phyloP scores from a whole-genome alignment of 2,113 vertebrate genomes.

The Upupa epops region DNA sequence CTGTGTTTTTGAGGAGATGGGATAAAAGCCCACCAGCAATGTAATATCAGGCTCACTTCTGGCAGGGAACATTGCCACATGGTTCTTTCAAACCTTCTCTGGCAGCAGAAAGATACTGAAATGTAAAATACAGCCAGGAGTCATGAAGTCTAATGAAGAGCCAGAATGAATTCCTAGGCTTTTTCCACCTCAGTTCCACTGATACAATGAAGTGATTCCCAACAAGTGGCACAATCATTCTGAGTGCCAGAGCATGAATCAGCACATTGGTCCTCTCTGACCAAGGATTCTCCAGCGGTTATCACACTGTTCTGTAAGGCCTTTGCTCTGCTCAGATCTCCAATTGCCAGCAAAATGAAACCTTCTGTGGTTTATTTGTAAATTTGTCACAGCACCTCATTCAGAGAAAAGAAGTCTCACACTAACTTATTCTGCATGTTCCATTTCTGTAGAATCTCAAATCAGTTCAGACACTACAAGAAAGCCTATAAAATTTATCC shows the following conservation, averaged over 20 bases:
- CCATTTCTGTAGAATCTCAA: not conserved
- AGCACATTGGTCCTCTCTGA: constrained; percentile 22
- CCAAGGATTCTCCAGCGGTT: not conserved
- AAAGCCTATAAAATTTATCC: not conserved
- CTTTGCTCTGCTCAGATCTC: constrained; percentile 38
- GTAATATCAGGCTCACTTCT: constrained; percentile 16
- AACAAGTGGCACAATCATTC: not conserved
- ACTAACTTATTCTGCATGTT: constrained; percentile 15
- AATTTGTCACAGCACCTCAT: constrained; percentile 58
- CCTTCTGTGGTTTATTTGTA: not conserved
- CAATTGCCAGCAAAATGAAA: constrained; percentile 26
- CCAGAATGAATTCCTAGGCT: constrained; percentile 47
- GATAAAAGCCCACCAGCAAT: constrained; percentile 34
- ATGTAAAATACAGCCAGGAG: constrained; percentile 42
- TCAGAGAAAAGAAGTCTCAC: not conserved
- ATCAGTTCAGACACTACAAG: not conserved
- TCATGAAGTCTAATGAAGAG: constrained; percentile 60
- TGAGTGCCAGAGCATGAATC: constrained; percentile 43
- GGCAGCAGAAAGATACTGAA: constrained; percentile 25
- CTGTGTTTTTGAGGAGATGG: constrained; percentile 38
- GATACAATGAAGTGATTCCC: constrained; percentile 61
- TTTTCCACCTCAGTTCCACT: constrained; percentile 36
- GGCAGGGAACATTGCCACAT: not conserved
- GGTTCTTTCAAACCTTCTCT: constrained; percentile 37
- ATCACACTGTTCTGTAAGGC: constrained; percentile 8